Evolutionary conservation across 2,888 invertebrate genomes (phyloP), one percentile per base, ranked within the genome.

Genomic region (Pachliopta kotzebuea): DNA sequence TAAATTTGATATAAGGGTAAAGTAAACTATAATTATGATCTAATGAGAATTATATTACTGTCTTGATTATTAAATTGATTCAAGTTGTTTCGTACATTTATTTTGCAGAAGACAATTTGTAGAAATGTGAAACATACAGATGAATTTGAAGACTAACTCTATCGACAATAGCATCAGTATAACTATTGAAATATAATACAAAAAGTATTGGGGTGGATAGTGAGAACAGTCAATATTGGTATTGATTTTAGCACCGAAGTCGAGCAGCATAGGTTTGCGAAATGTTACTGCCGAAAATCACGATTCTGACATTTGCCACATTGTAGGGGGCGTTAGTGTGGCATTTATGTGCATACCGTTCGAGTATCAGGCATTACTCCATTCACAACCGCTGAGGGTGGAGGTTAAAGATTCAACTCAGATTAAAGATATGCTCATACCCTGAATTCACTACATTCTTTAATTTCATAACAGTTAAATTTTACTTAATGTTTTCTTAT

Each of bases 291-390:
- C 74, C 88, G 90, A 88, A 90, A 89, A 88, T 87, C 90, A 90
- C 90, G 90, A 90, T 82, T 83, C 81, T 88, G 90, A 90, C 90
- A 90, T 90, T 90, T 90, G 76, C 77, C 80, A 83, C 84, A 86
- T 77, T 76, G 83, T 81, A 81, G 76, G 83, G 78, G 84, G 85
- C 77, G 82, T 84, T 60, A 76, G 80, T 78, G 75, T 85, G 90
- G 84, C 88, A 88, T 90, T 90, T 86, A 76, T 75, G 80, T 80
- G 80, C 85, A 86, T 88, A 79, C 87, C 83, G 69, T 59, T 71
- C 67, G 74, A 76, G 77, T 74, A 78, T 79, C 50, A 23, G 24
- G 24, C 61, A 53, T 78, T 76, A 58, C 23, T 61, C 60, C 50
- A 60, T 65, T 53, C 53, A 56, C 57, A 60, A 8, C 26, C 42